These are phyloP conservation scores for Acanthis flammea DNA, from an alignment of 2,797 vertebrate genomes.

Conservation along the genomic window DNA sequence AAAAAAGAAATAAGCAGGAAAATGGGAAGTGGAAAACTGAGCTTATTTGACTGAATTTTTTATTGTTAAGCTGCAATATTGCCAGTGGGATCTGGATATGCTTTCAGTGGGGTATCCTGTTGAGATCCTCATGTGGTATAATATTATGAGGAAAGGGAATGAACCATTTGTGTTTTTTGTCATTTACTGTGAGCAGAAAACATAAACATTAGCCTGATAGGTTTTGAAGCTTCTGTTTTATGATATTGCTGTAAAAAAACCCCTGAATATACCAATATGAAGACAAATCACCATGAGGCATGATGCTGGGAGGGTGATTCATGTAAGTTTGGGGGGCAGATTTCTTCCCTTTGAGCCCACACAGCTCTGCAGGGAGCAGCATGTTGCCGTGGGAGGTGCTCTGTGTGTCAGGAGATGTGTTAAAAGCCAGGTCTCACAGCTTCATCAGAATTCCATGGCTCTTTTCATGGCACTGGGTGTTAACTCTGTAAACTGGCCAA, in stretches of 20 bases:
- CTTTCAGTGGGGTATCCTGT: background rate
- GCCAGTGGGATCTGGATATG: background rate
- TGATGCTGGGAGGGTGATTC: background rate
- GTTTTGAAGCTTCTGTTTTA: background rate
- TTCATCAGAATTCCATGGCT: background rate
- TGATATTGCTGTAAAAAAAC: background rate
- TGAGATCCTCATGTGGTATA: background rate
- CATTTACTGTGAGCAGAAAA: background rate
- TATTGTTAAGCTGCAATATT: background rate
- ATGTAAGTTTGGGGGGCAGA: fast-evolving
- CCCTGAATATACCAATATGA: background rate
- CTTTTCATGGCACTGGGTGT: background rate
- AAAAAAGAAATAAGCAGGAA: background rate
- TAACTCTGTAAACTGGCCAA: background rate
- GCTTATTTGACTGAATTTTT: background rate
- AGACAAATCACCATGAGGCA: background rate
- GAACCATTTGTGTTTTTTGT: background rate
- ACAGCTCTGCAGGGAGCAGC: background rate
- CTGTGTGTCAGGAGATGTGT: background rate
- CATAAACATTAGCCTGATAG: background rate
- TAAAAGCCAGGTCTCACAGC: background rate
- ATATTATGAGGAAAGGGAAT: background rate
- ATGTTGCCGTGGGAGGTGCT: background rate
- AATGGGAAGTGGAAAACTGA: background rate
- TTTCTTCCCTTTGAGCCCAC: background rate